These are phyloP conservation scores for Marmota monax DNA, from an alignment of 2,113 vertebrate genomes.

Conservation along the genomic window DNA sequence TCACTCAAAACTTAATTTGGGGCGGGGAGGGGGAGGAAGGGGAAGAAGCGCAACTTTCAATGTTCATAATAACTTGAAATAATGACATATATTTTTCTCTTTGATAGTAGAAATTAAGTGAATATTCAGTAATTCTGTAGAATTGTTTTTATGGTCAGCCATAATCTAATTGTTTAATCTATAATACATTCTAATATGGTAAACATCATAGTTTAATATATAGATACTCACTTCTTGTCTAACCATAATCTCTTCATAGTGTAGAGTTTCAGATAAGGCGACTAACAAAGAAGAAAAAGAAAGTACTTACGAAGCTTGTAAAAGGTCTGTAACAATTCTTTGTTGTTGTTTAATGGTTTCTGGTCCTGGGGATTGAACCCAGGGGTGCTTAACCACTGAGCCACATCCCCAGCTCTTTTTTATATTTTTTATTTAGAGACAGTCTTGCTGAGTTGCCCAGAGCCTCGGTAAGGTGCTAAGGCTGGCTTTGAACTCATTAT, in stretches of 20 bases:
- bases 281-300: conserved; percentile 78
- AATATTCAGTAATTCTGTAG: not conserved
- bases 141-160: conserved; percentile 24
- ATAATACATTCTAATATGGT: not conserved
- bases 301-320: conserved; percentile 70
- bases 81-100: conserved; percentile 6
- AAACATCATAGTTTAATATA: conserved; percentile 51
- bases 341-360: no score
- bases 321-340: conserved; percentile 82
- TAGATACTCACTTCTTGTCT: conserved; percentile 56
- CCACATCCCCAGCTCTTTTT: no score
- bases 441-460: no score
- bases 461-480: no score
- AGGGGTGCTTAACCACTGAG: no score
- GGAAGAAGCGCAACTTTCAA: not conserved
- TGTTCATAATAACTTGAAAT: conserved; percentile 53
- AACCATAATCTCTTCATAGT: conserved; percentile 79
- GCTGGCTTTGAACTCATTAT: no score
- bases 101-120: conserved; percentile 48
- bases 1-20: conserved; percentile 1
- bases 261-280: conserved; percentile 72
- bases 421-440: no score
- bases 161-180: not conserved
- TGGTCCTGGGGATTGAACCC: no score
- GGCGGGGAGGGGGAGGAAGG: not conserved